These are phyloP conservation scores for Maniola hyperantus DNA, from an alignment of 2,888 invertebrate genomes.

Conservation along the genomic window DNA sequence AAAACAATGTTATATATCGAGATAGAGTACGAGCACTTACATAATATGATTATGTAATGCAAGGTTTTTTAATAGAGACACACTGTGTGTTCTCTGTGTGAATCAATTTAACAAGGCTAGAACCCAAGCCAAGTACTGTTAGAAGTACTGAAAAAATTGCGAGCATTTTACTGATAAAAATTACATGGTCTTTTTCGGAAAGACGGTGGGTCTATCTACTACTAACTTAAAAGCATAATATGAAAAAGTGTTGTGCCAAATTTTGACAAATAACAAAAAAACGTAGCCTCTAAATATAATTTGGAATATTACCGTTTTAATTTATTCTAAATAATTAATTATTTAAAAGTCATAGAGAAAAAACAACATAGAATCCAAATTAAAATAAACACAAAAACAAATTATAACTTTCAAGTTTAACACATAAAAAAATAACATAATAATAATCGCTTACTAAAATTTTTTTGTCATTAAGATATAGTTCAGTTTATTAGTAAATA, in stretches of 20 bases:
- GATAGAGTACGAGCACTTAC: no score
- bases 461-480: background rate
- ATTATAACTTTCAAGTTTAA: background rate
- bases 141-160: background rate
- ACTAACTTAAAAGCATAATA: background rate
- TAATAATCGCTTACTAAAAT: background rate
- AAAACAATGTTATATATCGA: background rate
- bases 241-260: background rate
- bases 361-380: background rate
- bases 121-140: background rate
- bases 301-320: background rate
- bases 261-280: background rate
- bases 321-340: background rate
- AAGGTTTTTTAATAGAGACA: background rate
- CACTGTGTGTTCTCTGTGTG: background rate
- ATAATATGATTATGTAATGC: no score
- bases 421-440: background rate
- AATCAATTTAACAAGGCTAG: no score
- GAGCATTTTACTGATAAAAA: background rate
- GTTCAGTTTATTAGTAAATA: background rate
- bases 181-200: background rate
- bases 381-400: background rate
- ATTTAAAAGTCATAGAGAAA: background rate
- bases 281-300: background rate
- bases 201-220: conserved; percentile 11